Conservation (phyloP, 2,113 vertebrate species). For the Puffinus mauretanicus region DNA sequence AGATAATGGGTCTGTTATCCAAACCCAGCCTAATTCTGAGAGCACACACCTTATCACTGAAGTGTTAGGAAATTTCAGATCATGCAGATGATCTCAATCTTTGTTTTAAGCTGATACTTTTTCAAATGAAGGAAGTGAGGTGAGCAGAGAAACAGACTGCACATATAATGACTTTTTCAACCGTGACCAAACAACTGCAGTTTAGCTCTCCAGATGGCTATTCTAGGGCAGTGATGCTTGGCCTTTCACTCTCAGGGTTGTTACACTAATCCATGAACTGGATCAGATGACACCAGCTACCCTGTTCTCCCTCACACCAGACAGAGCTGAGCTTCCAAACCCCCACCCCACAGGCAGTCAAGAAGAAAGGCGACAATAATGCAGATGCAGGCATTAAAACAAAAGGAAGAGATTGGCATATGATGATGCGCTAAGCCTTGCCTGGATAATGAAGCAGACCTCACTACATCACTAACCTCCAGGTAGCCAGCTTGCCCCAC, state of each 20-base stretch:
- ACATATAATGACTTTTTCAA: neutral
- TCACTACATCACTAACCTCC: neutral
- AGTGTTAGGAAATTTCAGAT: neutral
- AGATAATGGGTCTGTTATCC: neutral
- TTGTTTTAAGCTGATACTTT: neutral
- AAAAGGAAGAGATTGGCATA: neutral
- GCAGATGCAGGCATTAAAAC: neutral
- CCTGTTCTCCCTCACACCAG: neutral
- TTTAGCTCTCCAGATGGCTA: neutral
- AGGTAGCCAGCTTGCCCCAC: neutral
- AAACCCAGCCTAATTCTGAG: neutral
- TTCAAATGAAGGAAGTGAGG: neutral
- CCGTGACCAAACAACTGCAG: neutral
- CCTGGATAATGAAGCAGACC: neutral
- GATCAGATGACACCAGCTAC: neutral
- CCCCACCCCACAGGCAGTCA: neutral
- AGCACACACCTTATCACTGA: neutral
- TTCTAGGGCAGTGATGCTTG: neutral
- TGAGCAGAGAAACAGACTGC: neutral
- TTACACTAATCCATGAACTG: neutral
- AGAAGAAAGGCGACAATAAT: neutral
- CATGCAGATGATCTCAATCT: neutral
- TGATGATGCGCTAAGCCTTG: neutral
- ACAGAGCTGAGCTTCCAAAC: neutral
- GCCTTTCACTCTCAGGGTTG: neutral